Evolutionary conservation across 2,113 vertebrate species (phyloP).

Genomic region (Lethenteron reissneri): DNA sequence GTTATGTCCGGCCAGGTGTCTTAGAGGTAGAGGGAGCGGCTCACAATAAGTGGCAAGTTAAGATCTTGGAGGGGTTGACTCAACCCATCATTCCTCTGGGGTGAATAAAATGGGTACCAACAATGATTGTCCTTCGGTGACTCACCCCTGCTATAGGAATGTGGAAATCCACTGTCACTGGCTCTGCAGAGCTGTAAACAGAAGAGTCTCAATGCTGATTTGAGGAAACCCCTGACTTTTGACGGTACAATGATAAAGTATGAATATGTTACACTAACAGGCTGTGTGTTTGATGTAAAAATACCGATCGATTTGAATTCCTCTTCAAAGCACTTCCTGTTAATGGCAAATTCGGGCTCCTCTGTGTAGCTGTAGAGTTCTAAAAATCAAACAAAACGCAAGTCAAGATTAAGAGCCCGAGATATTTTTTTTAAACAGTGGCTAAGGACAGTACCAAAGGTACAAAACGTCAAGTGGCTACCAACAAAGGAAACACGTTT

Average conservation of each 20-base stretch:
- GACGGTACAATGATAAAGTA: background rate
- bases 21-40: too few relatives aligned
- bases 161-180: background rate
- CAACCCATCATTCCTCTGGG: too few relatives aligned
- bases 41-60: too few relatives aligned
- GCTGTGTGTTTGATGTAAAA: conserved; percentile 4
- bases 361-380: conserved; percentile 96
- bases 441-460: background rate
- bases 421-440: background rate
- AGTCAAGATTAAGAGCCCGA: background rate
- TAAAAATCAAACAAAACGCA: conserved; percentile 18
- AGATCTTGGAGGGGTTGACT: too few relatives aligned
- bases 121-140: background rate
- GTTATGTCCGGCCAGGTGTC: too few relatives aligned
- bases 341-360: conserved; percentile 71
- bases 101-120: background rate
- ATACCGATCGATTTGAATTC: conserved; percentile 67
- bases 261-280: background rate
- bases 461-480: background rate
- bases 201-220: background rate
- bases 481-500: background rate
- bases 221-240: background rate
- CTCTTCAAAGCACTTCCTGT: conserved; percentile 83
- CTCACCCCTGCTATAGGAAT: background rate
- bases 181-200: background rate